These are phyloP conservation scores for Rhabdomys dilectus DNA, from an alignment of 2,113 vertebrate species.

Conservation along the genomic window DNA sequence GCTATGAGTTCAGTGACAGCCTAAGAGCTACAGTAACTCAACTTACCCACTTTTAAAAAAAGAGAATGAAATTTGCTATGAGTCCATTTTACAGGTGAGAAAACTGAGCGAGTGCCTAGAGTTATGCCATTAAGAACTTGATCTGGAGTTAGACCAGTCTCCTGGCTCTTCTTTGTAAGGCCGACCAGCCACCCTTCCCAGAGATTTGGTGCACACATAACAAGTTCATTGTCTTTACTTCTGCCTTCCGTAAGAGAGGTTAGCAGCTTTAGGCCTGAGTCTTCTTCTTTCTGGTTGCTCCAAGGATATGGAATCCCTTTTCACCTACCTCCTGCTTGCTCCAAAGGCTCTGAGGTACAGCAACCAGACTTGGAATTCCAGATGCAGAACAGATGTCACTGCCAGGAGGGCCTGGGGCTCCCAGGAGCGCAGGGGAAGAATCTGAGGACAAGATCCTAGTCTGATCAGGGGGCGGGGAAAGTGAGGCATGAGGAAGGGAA, in stretches of 20 bases:
- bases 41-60: not conserved
- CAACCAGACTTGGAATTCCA: conserved; percentile 65
- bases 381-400: conserved; percentile 72
- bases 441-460: conserved; percentile 6
- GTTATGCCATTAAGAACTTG: not conserved
- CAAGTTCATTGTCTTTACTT: not conserved
- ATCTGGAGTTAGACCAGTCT: not conserved
- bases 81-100: conserved; percentile 56
- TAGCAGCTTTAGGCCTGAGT: not conserved
- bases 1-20: not conserved
- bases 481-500: not conserved
- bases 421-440: not conserved
- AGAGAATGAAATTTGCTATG: conserved; percentile 8
- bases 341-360: conserved; percentile 35
- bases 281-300: not conserved
- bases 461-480: not conserved
- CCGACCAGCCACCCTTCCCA: not conserved
- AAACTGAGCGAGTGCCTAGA: not conserved
- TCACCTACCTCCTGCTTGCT: not conserved
- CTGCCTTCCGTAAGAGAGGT: not conserved
- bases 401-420: conserved; percentile 33
- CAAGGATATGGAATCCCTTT: conserved; percentile 1
- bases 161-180: not conserved
- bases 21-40: not conserved
- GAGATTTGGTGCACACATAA: not conserved